phyloP scores from a whole-genome alignment of 92 coral and sea anemone genomes.

The Paramuricea clavata region DNA sequence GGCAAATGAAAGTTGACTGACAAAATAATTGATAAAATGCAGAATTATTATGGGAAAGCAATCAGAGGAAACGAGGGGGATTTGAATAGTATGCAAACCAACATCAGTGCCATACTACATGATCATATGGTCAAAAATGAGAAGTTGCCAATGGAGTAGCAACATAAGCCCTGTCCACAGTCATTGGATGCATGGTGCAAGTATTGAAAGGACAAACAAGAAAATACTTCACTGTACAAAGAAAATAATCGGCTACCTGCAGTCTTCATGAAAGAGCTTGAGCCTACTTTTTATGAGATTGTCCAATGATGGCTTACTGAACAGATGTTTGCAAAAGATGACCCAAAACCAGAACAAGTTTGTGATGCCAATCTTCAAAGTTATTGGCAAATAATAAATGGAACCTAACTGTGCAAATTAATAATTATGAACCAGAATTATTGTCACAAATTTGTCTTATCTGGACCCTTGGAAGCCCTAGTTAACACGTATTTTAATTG shows the following conservation, averaged over 20 bases:
- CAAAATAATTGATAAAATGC: not conserved
- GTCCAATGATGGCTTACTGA: no score
- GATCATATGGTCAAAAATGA: not conserved
- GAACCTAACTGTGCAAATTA: no score
- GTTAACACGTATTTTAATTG: no score
- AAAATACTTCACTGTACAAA: slow-evolving; percentile 40
- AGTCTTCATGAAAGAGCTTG: slow-evolving; percentile 55
- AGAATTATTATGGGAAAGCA: not conserved
- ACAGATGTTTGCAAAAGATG: no score
- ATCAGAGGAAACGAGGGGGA: not conserved
- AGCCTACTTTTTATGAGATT: slow-evolving; percentile 51
- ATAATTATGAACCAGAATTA: not conserved
- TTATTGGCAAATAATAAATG: not conserved
- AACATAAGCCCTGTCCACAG: not conserved
- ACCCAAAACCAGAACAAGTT: no score
- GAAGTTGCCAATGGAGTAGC: not conserved
- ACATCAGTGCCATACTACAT: not conserved
- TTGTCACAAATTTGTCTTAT: no score
- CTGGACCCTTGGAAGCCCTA: no score
- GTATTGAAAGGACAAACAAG: slow-evolving; percentile 33
- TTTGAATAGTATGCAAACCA: not conserved
- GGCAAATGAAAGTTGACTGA: no score
- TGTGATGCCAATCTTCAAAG: not conserved
- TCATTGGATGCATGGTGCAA: not conserved
- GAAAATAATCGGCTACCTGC: slow-evolving; percentile 42